These are phyloP conservation scores for Exocentrus adspersus DNA, from an alignment of 2,888 invertebrate species.

Conservation along the genomic window DNA sequence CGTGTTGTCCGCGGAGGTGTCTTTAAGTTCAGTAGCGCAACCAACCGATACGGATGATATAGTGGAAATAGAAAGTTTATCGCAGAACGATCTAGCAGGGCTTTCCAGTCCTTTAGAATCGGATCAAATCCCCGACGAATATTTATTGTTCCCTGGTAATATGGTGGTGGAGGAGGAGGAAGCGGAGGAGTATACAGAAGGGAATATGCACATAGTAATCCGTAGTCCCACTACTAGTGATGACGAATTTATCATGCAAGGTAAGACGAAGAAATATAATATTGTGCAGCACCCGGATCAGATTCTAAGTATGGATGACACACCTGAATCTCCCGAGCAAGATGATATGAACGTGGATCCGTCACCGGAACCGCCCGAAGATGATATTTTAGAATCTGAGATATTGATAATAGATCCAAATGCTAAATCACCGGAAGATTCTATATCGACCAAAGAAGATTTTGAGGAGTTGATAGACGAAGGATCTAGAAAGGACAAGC, in stretches of 20 bases:
- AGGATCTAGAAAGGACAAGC: constrained; percentile 68
- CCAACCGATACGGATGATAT: constrained; percentile 70
- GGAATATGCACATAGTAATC: constrained; percentile 54
- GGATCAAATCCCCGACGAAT: constrained; percentile 70
- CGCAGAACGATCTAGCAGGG: constrained; percentile 66
- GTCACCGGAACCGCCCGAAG: constrained; percentile 63
- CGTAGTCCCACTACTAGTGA: constrained; percentile 63
- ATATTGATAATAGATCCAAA: constrained; percentile 72
- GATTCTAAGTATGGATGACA: constrained; percentile 63
- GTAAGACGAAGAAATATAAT: constrained; percentile 57
- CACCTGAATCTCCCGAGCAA: constrained; percentile 67
- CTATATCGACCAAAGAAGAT: constrained; percentile 73
- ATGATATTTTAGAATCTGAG: constrained; percentile 68
- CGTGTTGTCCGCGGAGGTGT: constrained; percentile 69
- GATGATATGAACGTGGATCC: constrained; percentile 64
- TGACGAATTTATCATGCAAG: constrained; percentile 61
- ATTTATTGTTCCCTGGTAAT: constrained; percentile 72
- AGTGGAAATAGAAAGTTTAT: constrained; percentile 68
- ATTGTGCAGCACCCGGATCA: constrained; percentile 62
- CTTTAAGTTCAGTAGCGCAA: constrained; percentile 69
- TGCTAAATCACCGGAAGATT: constrained; percentile 71
- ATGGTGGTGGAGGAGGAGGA: constrained; percentile 68
- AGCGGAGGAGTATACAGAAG: constrained; percentile 55
- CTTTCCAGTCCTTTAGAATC: constrained; percentile 71
- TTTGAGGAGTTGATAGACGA: constrained; percentile 74